Evolutionary conservation across 2,113 vertebrate genomes (phyloP), one percentile per base, ranked within the genome.

Genomic region (Gracilinanus agilis): DNA sequence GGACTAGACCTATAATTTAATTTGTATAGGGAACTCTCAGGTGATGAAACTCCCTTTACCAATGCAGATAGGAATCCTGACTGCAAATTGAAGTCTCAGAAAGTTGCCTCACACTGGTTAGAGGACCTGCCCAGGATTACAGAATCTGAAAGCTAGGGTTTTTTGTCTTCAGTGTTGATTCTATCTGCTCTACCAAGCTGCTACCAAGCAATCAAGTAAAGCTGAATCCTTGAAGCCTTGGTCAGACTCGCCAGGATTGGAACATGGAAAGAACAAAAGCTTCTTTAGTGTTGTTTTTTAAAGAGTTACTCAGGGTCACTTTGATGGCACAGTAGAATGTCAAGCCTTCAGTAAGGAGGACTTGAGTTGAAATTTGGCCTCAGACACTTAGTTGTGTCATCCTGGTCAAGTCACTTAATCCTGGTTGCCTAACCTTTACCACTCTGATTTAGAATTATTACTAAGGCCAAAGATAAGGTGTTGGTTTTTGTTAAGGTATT

Each of bases 1-100:
- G 4, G 10, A 67, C 19, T 83, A 23, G 16, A 40, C 67, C n/a
- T 9, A 83, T 83, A 23, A 23, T 83, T 40, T 83, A 40, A 83
- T 40, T 83, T 34, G n/a, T 40, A 9, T 40, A 23, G 67, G 67
- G 67, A 40, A 83, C 19, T 83, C 19, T n/a, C 19, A 83, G 8
- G 19, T 83, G 67, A 40, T 40, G 1, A 83, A 83, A 40, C 34
- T 40, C 67, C 67, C 21, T 58, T 13, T 19, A 19, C 34, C 29
- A 75, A 19, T n/a, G 61, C 29, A 75, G 61, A n/a, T 75, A 16
- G n/a, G 16, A 13, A 75, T 75, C 61, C 61, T 75, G 29, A 75
- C 92, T 91, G 9, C 49, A 24, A 93, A 93, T 44, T 92, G 90
- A 5, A 95, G 92, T 9, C 88, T 95, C 93, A 92, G 90, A 49